These are phyloP conservation scores for Spialia ferax DNA, from an alignment of 2,888 invertebrate species.

Conservation along the genomic window DNA sequence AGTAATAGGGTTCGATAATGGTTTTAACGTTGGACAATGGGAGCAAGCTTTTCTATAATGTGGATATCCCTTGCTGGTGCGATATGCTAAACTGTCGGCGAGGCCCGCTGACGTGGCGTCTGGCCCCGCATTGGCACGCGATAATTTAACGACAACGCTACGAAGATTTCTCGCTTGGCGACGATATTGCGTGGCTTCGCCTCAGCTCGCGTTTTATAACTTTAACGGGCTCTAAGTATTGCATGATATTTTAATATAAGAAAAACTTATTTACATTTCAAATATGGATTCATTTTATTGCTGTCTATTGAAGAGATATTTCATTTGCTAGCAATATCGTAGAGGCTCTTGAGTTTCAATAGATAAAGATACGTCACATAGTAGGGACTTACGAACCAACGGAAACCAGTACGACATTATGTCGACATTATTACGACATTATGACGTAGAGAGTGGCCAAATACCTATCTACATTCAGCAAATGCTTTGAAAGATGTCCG, in stretches of 20 bases:
- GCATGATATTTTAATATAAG: constrained; percentile 34
- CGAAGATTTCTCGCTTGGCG: constrained; percentile 64
- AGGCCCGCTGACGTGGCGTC: constrained; percentile 78
- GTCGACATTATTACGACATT: too few species aligned
- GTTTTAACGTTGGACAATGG: constrained; percentile 71
- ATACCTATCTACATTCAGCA: too few species aligned
- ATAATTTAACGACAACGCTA: constrained; percentile 77
- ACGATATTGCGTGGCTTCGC: constrained; percentile 69
- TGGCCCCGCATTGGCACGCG: constrained; percentile 66
- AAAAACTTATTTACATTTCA: constrained; percentile 36
- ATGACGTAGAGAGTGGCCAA: too few species aligned
- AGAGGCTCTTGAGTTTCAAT: too few species aligned
- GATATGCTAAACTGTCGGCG: constrained; percentile 75
- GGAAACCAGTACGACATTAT: too few species aligned
- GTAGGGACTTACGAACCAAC: too few species aligned
- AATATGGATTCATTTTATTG: constrained; percentile 5
- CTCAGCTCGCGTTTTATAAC: constrained; percentile 49
- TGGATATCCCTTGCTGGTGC: constrained; percentile 70
- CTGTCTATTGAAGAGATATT: neutral
- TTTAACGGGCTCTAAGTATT: constrained; percentile 27
- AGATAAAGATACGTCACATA: too few species aligned
- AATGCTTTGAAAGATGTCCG: too few species aligned
- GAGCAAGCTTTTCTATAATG: constrained; percentile 70
- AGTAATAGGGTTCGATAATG: constrained; percentile 82
- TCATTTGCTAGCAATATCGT: too few species aligned